Evolutionary conservation across 2,797 vertebrate genomes (phyloP), one percentile per base, ranked within the genome.

Genomic region (Bufotes viridis): DNA sequence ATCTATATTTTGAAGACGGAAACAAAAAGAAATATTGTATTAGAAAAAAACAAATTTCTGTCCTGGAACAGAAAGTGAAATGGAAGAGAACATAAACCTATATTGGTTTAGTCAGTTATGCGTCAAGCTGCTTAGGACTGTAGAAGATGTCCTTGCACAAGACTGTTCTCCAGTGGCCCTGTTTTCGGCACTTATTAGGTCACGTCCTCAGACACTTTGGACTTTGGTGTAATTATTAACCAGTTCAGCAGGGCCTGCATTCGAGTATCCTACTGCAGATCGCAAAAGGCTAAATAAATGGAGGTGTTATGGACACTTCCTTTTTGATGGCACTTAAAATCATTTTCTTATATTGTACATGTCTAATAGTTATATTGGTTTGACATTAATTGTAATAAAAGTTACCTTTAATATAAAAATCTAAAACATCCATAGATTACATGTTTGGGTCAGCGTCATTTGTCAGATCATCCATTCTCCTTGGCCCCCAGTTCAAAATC

Each of bases 141-240:
- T 58, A 60, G 80, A 67, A 65, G 60, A 76, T 65, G 34, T 60
- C 70, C 69, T 58, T 82, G 49, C 29, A 61, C 78, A 24, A 67
- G 80, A 67, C 26, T 18, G 70, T 49, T 60, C 82, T 70, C 55
- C 67, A 24, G 34, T 75, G 83, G 58, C 58, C 72, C 12, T 84
- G 82, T 84, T 58, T 75, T 74, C n/a, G 70, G 57, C 82, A 74
- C 70, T 84, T 84, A 75, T 84, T 72, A 51, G 49, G 34, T 65
- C 72, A 58, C n/a, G 57, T 76, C 70, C 55, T 78, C 29, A 65
- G 65, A 76, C 75, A 75, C 83, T 75, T 65, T 85, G 72, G 83
- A 85, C 72, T 78, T 18, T 65, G 29, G 34, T 85, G 72, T 85
- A 85, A 85, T 85, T 61, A 85, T 85, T 85, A 85, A 85, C 83